phyloP scores from a whole-genome alignment of 2,888 invertebrate species.

The Bombyx huttoni region DNA sequence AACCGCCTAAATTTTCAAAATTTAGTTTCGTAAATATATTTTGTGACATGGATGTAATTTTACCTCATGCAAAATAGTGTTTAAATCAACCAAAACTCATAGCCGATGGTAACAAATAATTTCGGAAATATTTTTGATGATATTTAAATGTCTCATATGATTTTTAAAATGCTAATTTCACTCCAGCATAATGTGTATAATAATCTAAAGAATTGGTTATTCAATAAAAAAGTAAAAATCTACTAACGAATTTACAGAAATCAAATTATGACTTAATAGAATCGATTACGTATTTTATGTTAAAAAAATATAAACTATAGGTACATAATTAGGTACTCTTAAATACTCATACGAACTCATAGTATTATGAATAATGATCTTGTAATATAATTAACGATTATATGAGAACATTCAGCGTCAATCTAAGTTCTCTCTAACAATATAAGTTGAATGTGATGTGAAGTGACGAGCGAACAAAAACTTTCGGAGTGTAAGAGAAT shows the following conservation, averaged over 20 bases:
- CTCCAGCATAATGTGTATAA: no score
- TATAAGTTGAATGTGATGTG: constrained; percentile 27
- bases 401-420: background rate
- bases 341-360: constrained; percentile 20
- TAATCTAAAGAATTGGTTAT: no score
- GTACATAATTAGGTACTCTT: constrained; percentile 10
- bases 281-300: no score
- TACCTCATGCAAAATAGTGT: background rate
- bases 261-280: no score
- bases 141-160: background rate
- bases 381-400: background rate
- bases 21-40: constrained; percentile 1
- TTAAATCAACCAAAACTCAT: no score
- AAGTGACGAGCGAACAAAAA: constrained; percentile 9
- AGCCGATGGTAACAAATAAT: background rate
- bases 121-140: background rate
- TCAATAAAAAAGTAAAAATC: no score
- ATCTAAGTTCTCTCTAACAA: no score
- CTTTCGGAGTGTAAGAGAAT: no score
- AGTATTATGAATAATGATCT: constrained; percentile 15
- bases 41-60: background rate
- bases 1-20: background rate
- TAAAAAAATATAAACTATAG: constrained; percentile 1
- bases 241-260: no score
- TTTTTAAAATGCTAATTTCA: no score